Evolutionary conservation across 1,140 invertebrate genomes (phyloP), one percentile per base, ranked within the genome.

Genomic region (Diorhabda elongata): DNA sequence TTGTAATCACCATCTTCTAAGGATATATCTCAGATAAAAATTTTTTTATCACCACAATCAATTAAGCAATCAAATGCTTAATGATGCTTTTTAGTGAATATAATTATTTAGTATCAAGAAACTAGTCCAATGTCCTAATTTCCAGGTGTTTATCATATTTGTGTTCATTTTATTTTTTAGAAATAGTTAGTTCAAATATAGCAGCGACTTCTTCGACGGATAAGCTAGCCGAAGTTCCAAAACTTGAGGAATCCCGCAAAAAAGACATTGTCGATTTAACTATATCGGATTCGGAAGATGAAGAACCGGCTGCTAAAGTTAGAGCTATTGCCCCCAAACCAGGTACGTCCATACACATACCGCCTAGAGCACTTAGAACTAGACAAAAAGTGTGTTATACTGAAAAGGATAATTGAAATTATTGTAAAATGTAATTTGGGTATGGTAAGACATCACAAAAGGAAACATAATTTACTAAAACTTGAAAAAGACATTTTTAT

Each of bases 211-310:
- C 71, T 45, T 70, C 70, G 11, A 72, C 72, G 47, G 75, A 76
- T 45, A 76, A 71, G 66, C n/a, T 70, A 60, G 72, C 68, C 44
- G 60, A 71, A 58, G 56, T 63, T 5, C 44, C 56, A 7, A 68
- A 69, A 47, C 26, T 44, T 9, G 59, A 59, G 6, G 69, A 70
- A 44, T 71, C 75, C 43, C 70, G 69, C 61, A 76, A 78, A 61
- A 76, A 75, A 58, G 73, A 75, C 57, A 74, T 81, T 42, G 80
- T 81, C 4, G 80, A 81, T 72, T 69, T 81, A 6, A 81, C 80
- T 5, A 63, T 78, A 8, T 81, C 79, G 11, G 79, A 81, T 70
- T 80, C 78, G 2, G 80, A 81, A 44, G 80, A 81, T 67, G 80
- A 81, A 52, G 77, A 79, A 61, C 79, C 79, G 8, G 70, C 80